Evolutionary conservation across 2,888 invertebrate genomes (phyloP).

Genomic region (Junonia oenone): DNA sequence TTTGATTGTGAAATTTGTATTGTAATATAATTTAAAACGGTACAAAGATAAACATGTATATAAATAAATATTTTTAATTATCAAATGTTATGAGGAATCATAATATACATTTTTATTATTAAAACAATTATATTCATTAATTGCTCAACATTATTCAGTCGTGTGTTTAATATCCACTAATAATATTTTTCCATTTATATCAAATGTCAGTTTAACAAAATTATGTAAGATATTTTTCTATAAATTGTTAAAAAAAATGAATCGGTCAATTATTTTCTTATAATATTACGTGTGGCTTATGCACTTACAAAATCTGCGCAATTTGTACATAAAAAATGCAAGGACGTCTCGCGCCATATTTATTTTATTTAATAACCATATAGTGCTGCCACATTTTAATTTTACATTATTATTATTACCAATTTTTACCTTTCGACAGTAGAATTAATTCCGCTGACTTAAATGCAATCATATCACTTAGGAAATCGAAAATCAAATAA

Average conservation of each 20-base stretch:
- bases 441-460: no score
- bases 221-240: no score
- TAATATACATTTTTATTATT: not conserved
- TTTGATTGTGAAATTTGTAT: not conserved
- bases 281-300: not conserved
- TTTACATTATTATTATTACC: no score
- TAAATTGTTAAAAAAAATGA: no score
- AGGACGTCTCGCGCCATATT: not conserved
- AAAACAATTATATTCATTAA: not conserved
- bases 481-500: not conserved
- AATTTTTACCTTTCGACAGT: slow-evolving; percentile 19
- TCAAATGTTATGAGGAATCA: not conserved
- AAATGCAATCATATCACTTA: slow-evolving; percentile 71
- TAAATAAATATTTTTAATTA: not conserved
- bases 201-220: no score
- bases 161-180: not conserved
- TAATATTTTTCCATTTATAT: no score
- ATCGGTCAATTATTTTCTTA: no score
- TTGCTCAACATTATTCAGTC: not conserved
- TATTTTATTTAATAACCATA: not conserved
- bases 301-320: not conserved
- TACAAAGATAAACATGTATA: not conserved
- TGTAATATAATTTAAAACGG: not conserved
- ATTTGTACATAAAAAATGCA: not conserved
- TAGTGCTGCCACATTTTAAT: not conserved